These are phyloP conservation scores for Pollenia angustigena DNA, from an alignment of 2,888 invertebrate genomes.

Conservation along the genomic window DNA sequence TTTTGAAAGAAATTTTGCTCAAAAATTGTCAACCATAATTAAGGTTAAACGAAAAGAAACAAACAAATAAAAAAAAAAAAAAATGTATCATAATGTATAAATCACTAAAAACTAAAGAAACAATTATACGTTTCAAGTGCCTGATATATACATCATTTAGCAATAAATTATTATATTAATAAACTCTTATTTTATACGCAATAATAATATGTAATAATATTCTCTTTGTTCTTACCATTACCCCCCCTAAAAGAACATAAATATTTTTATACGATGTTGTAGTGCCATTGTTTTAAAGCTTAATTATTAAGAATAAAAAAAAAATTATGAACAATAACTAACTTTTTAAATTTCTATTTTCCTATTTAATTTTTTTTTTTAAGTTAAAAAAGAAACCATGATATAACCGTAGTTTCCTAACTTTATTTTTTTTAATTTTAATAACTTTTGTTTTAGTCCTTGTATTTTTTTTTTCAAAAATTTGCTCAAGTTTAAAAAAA, in stretches of 20 bases:
- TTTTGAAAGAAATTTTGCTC: conserved; percentile 54
- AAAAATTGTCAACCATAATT: conserved; percentile 44
- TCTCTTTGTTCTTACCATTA: neutral
- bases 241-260: conserved; percentile 31
- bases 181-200: conserved; percentile 42
- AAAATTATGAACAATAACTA: neutral
- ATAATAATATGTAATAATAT: conserved; percentile 21
- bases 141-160: conserved; percentile 64
- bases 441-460: conserved; percentile 19
- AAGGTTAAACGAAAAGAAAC: conserved; percentile 2
- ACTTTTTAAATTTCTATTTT: conserved; percentile 28
- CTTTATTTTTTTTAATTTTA: conserved; percentile 1
- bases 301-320: conserved; percentile 49
- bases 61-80: too few species aligned
- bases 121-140: conserved; percentile 68
- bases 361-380: conserved; percentile 23
- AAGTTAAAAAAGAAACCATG: conserved; percentile 40
- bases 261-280: conserved; percentile 71
- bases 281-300: conserved; percentile 71
- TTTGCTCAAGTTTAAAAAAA: conserved; percentile 56
- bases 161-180: conserved; percentile 63
- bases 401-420: conserved; percentile 65
- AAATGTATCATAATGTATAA: conserved; percentile 54
- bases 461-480: conserved; percentile 31
- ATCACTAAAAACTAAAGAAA: conserved; percentile 50